Conservation (phyloP, 2,888 invertebrate species). For the Thymelicus acteon region DNA sequence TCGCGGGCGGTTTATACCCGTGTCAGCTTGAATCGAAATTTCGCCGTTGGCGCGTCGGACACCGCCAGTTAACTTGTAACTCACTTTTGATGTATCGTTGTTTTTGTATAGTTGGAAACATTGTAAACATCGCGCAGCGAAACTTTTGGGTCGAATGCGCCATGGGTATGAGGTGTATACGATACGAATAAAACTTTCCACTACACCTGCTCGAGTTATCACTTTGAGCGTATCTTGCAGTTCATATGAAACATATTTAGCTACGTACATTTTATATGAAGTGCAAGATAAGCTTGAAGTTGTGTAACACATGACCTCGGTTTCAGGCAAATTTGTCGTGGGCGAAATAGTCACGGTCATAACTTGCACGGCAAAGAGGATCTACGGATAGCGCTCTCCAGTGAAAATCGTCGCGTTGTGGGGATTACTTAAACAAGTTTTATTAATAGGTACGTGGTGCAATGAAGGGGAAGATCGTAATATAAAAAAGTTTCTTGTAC, state of each 20-base stretch:
- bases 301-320: constrained; percentile 42
- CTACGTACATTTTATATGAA: constrained; percentile 36
- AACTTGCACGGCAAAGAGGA: constrained; percentile 35
- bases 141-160: constrained; percentile 37
- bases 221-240: constrained; percentile 34
- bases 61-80: constrained; percentile 75
- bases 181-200: constrained; percentile 41
- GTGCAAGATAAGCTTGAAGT: constrained; percentile 44
- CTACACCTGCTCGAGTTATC: constrained; percentile 43
- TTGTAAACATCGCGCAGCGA: constrained; percentile 66
- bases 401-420: constrained; percentile 25
- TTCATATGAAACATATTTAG: constrained; percentile 34
- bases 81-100: constrained; percentile 82
- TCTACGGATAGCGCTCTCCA: constrained; percentile 32
- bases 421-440: constrained; percentile 32
- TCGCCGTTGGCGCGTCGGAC: constrained; percentile 61
- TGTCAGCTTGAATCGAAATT: constrained; percentile 72
- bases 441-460: constrained; percentile 3
- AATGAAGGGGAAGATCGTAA: constrained; percentile 10
- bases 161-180: constrained; percentile 34
- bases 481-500: background rate
- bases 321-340: constrained; percentile 43
- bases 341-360: constrained; percentile 39
- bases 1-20: constrained; percentile 56
- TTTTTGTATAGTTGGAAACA: constrained; percentile 73